phyloP scores from a whole-genome alignment of 64 coral and sea anemone genomes.

The Pocillopora damicornis region DNA sequence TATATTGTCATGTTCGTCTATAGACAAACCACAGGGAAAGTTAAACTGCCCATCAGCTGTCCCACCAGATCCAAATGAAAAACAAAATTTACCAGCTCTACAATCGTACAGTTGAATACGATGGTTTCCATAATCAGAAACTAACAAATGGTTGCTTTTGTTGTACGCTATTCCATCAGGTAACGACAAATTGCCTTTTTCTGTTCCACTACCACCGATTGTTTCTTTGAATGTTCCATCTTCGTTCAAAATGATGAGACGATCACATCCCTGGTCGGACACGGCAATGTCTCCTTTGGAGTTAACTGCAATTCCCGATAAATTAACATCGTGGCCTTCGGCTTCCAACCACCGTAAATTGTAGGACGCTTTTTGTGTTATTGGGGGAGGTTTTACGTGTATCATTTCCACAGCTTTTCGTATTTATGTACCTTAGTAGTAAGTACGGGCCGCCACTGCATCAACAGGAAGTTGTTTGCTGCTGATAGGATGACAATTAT shows the following conservation, averaged over 20 bases:
- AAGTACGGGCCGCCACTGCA: too few species aligned
- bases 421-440: too few species aligned
- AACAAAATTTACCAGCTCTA: constrained; percentile 6
- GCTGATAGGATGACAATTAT: too few species aligned
- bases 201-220: constrained; percentile 2
- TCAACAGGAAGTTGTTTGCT: too few species aligned
- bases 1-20: constrained; percentile 4
- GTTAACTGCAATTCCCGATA: constrained; percentile 3
- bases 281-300: neutral
- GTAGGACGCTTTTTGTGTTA: neutral
- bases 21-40: neutral
- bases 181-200: neutral
- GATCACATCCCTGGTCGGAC: neutral
- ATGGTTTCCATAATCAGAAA: constrained; percentile 29
- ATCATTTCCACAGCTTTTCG: neutral
- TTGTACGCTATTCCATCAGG: constrained; percentile 9
- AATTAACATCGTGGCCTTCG: neutral
- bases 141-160: neutral
- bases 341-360: neutral
- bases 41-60: neutral
- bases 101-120: constrained; percentile 21
- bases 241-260: neutral
- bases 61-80: neutral
- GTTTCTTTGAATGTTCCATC: constrained; percentile 3
- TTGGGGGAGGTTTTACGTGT: neutral